Evolutionary conservation across 2,113 vertebrate genomes (phyloP).

Genomic region (Bubo scandiacus): DNA sequence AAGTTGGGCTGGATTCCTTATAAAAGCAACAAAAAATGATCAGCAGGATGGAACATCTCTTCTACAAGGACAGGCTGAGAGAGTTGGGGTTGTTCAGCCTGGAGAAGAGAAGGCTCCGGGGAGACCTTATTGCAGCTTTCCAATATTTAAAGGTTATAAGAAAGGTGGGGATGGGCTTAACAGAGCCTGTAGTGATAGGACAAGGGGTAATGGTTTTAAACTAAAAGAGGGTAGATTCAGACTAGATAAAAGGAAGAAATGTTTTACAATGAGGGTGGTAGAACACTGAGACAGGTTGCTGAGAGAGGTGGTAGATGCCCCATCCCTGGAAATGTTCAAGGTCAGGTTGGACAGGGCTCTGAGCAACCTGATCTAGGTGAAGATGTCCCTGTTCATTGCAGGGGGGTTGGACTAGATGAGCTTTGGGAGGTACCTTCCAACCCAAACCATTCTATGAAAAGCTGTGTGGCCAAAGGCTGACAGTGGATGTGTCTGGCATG

Average conservation of each 20-base stretch:
- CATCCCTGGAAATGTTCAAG: no score
- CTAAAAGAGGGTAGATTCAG: no score
- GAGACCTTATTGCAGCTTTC: not conserved
- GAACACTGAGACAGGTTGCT: not conserved
- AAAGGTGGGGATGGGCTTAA: not conserved
- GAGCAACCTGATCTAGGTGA: not conserved
- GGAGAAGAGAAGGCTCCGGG: rapidly evolving
- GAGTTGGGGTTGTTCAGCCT: not conserved
- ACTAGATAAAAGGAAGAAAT: rapidly evolving
- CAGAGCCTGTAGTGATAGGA: rapidly evolving
- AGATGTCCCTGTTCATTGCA: not conserved
- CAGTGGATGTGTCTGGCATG: not conserved
- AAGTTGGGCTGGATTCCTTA: not conserved
- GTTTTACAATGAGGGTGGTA: not conserved
- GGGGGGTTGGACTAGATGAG: not conserved
- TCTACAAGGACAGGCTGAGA: rapidly evolving
- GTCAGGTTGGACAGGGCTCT: not conserved
- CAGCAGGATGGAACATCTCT: not conserved
- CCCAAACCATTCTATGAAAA: not conserved
- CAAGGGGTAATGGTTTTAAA: not conserved
- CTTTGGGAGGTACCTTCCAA: not conserved
- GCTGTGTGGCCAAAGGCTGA: not conserved
- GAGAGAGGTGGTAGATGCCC: not conserved
- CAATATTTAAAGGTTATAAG: no score
- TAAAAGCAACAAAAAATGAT: not conserved